These are phyloP conservation scores for Rhodinocichla rosea DNA, from an alignment of 2,113 vertebrate species.

Conservation along the genomic window DNA sequence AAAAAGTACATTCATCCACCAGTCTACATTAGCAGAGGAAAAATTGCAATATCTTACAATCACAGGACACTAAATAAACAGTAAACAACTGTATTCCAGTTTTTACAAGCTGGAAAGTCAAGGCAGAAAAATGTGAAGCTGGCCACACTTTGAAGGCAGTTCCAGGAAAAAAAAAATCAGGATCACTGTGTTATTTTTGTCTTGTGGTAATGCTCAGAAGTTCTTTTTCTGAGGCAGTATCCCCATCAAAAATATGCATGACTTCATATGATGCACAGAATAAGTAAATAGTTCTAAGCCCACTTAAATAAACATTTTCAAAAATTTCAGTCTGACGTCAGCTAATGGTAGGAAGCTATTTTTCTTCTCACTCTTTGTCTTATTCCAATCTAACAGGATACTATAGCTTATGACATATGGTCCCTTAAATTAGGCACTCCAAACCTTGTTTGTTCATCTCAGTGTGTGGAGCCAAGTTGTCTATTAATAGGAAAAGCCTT, in stretches of 20 bases:
- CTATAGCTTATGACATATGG: conserved; percentile 48
- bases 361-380: conserved; percentile 6
- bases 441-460: conserved; percentile 32
- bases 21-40: not conserved
- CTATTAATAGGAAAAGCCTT: conserved; percentile 53
- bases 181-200: not conserved
- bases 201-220: not conserved
- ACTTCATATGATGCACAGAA: not conserved
- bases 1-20: not conserved
- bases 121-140: not conserved
- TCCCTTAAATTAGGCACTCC: conserved; percentile 32
- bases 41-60: not conserved
- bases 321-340: not conserved
- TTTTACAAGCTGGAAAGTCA: not conserved
- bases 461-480: conserved; percentile 1
- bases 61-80: not conserved
- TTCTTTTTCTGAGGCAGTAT: not conserved
- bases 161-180: not conserved
- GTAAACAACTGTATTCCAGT: not conserved
- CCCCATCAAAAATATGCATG: not conserved
- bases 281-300: not conserved
- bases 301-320: not conserved
- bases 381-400: not conserved
- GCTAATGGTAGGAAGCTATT: not conserved
- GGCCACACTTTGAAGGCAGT: not conserved